Percentiles rank a stretch among this genome's conserved stretches.
Evolutionary conservation across 2,888 invertebrate species (phyloP).

Genomic region (Argyresthia goedartella): DNA sequence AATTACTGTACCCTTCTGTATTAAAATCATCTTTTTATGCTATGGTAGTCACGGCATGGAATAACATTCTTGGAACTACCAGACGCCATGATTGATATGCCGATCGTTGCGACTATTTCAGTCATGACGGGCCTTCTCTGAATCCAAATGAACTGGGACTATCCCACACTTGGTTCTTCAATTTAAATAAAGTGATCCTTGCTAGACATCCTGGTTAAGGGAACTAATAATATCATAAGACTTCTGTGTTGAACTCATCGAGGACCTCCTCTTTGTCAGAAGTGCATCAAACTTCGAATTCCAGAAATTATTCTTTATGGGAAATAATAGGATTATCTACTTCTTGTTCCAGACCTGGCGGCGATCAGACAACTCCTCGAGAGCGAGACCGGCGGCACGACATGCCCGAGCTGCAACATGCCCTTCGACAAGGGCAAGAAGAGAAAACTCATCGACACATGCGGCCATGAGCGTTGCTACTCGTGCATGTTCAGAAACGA

Average conservation of each 20-base stretch:
- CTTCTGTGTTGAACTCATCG: too few relatives aligned
- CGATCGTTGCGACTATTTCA: too few relatives aligned
- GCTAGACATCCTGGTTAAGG: too few relatives aligned
- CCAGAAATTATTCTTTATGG: too few relatives aligned
- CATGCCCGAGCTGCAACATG: constrained; percentile 90
- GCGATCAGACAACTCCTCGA: constrained; percentile 85
- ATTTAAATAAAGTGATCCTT: neutral
- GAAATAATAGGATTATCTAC: too few relatives aligned
- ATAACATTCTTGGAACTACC: too few relatives aligned
- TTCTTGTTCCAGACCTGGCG: constrained; percentile 80
- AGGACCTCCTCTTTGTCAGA: too few relatives aligned
- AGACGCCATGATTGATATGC: too few relatives aligned
- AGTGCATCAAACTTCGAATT: too few relatives aligned
- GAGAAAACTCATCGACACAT: constrained; percentile 93
- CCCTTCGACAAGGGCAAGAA: constrained; percentile 97
- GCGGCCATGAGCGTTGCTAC: constrained; percentile 96
- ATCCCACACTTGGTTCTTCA: neutral
- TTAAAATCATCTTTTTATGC: constrained; percentile 2
- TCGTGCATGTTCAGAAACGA: constrained; percentile 95
- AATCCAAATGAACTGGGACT: too few relatives aligned
- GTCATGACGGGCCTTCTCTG: too few relatives aligned
- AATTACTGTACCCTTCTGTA: constrained; percentile 2
- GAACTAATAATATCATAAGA: too few relatives aligned
- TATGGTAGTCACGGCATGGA: neutral
- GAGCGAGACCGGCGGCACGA: constrained; percentile 77